Base-by-base conservation (phyloP, 2,113 vertebrate species). In the Anas platyrhynchos region DNA sequence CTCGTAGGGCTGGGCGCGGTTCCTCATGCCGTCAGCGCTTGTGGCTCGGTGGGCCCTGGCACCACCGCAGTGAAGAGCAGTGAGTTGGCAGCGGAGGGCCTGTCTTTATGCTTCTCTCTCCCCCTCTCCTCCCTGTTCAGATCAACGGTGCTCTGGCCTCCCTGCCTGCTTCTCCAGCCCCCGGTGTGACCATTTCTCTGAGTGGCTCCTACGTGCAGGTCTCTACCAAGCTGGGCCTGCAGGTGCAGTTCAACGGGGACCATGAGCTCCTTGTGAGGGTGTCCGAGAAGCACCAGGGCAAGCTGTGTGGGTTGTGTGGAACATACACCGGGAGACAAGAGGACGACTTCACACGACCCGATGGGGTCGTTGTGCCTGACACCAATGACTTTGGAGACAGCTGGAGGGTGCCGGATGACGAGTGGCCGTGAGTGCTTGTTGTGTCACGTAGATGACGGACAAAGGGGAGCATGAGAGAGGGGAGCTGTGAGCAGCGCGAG, bases 301-400 rank as follows among this genome's bases (percentile, higher is more conserved):
- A 96, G 59, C 91, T 98, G 44, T 99, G 98, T 27, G 98, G 99
- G 43, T 95, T 99, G 73, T 99, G 98, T 56, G 98, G 98, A 43
- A 98, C 98, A 11, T 98, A 98, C 76, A 98, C 98, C 34, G 85
- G 94, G 23, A 54, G 79, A 44, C 88, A 48, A 72, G 91, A 91
- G 52, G 98, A 99, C 4, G 98, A 99, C 91, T 97, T 98, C 90
- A 96, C 7, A 43, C 96, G 67, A 58, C 93, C 97, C 0, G 94
- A 98, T 38, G 97, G 97, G 5, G 91, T 95, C 34, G 61, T 89
- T 16, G 96, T 97, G 34, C n/a, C 89, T 2, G 55, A 95, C 38
- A 55, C 92, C 26, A 96, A 94, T 8, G 91, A 90, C 22, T 85
- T 98, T 74, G 98, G 96, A 50, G 38, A 94, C 68, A 98, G 98